A percentile compares a stretch with the other conserved stretches of the same genome.
Evolutionary conservation across 1,140 invertebrate genomes (phyloP).

Genomic region (Trichonephila inaurata): DNA sequence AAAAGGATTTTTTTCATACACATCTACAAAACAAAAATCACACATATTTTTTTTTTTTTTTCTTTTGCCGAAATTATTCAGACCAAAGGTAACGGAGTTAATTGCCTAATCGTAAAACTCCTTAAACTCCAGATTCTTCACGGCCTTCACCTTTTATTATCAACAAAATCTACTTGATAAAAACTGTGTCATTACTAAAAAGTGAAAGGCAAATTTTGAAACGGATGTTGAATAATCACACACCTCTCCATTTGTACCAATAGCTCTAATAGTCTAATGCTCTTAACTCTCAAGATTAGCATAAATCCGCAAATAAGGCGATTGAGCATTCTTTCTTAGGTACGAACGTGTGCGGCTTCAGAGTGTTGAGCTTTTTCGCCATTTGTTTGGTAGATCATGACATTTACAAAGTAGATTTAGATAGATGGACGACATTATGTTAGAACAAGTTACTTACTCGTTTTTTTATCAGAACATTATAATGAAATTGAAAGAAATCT

Average conservation of each 20-base stretch:
- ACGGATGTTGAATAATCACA: neutral
- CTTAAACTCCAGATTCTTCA: neutral
- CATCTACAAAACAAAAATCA: no score
- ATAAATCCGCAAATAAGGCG: slow-evolving; percentile 1
- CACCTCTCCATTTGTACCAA: neutral
- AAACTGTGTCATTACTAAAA: slow-evolving; percentile 31
- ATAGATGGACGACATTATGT: no score
- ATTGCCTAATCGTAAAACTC: neutral
- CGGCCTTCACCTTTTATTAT: neutral
- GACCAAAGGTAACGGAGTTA: neutral
- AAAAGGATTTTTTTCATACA: no score
- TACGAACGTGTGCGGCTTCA: neutral
- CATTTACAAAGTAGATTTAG: no score
- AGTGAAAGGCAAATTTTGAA: slow-evolving; percentile 7
- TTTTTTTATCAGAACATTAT: no score
- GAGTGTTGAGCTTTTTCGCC: neutral
- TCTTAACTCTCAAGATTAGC: neutral
- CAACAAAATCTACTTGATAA: neutral
- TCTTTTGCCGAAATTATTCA: no score
- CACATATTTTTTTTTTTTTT: no score
- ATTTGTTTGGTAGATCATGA: neutral
- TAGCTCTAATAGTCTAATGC: slow-evolving; percentile 12
- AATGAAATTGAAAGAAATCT: no score
- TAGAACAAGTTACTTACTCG: no score
- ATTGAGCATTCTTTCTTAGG: neutral